These are phyloP conservation scores for Rhinella marina DNA, from an alignment of 2,797 vertebrate species.

Conservation along the genomic window DNA sequence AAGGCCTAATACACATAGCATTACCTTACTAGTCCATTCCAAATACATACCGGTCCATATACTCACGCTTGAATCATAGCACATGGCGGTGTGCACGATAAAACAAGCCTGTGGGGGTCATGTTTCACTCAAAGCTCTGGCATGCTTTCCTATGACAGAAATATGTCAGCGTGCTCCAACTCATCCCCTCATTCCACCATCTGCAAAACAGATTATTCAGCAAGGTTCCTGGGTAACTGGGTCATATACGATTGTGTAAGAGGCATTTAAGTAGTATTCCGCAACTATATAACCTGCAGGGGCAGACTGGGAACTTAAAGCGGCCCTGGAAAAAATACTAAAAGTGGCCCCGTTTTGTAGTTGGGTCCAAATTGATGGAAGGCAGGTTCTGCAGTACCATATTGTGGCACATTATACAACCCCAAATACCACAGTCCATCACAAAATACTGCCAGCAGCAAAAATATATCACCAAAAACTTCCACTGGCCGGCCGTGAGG, in stretches of 20 bases:
- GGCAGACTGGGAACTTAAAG: too few relatives aligned
- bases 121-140: not conserved
- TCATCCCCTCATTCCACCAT: conserved; percentile 12
- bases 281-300: not conserved
- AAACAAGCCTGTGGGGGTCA: not conserved
- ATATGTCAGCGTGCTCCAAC: conserved; percentile 12
- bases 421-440: too few relatives aligned
- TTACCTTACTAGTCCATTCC: not conserved
- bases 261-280: not conserved
- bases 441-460: too few relatives aligned
- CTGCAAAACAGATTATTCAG: not conserved
- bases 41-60: not conserved
- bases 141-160: not conserved
- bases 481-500: too few relatives aligned
- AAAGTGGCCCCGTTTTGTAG: too few relatives aligned
- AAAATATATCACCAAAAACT: too few relatives aligned
- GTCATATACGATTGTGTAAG: not conserved
- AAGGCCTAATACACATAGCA: not conserved
- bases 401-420: too few relatives aligned
- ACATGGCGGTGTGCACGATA: not conserved
- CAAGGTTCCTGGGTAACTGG: not conserved
- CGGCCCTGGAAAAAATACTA: too few relatives aligned
- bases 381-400: too few relatives aligned
- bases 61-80: not conserved
- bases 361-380: too few relatives aligned